Conservation (phyloP, 2,113 vertebrate species). For the Silurus meridionalis region DNA sequence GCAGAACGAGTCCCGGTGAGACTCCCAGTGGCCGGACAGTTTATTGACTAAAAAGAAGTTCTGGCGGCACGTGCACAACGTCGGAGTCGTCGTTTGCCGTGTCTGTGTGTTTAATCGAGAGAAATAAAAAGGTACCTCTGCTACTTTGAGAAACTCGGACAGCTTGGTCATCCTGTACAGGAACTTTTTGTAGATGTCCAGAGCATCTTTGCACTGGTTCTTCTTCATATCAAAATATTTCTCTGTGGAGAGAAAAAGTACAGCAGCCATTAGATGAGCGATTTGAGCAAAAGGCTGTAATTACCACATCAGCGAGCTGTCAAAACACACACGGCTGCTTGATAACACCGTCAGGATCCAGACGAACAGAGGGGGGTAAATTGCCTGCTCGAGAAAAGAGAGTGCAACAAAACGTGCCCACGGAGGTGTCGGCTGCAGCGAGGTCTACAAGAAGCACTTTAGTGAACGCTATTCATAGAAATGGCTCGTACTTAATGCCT, state of each 20-base stretch:
- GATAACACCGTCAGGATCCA: conserved; percentile 16
- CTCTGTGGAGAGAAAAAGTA: conserved; percentile 57
- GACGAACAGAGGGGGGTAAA: conserved; percentile 27
- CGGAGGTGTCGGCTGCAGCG: background rate
- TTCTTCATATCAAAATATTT: conserved; percentile 81
- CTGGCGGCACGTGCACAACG: background rate
- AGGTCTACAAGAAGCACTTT: background rate
- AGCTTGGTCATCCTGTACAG: conserved; percentile 78
- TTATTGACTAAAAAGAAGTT: background rate
- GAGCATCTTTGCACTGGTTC: conserved; percentile 76
- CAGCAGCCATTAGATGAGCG: conserved; percentile 25
- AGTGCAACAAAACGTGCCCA: conserved; percentile 13
- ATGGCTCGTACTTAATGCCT: conserved; percentile 6
- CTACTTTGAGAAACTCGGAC: conserved; percentile 78
- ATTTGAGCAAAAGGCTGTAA: conserved; percentile 31
- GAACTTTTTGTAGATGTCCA: conserved; percentile 79
- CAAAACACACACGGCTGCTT: conserved; percentile 33
- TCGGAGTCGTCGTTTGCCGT: background rate
- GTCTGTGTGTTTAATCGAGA: background rate
- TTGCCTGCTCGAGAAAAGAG: conserved; percentile 1
- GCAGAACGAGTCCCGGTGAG: too few species aligned
- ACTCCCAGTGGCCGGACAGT: background rate
- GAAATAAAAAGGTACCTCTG: conserved; percentile 64
- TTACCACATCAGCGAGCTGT: conserved; percentile 48
- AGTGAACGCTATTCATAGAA: background rate